These are phyloP conservation scores for Anadara kagoshimensis DNA, from an alignment of 1,140 invertebrate species.

Conservation along the genomic window DNA sequence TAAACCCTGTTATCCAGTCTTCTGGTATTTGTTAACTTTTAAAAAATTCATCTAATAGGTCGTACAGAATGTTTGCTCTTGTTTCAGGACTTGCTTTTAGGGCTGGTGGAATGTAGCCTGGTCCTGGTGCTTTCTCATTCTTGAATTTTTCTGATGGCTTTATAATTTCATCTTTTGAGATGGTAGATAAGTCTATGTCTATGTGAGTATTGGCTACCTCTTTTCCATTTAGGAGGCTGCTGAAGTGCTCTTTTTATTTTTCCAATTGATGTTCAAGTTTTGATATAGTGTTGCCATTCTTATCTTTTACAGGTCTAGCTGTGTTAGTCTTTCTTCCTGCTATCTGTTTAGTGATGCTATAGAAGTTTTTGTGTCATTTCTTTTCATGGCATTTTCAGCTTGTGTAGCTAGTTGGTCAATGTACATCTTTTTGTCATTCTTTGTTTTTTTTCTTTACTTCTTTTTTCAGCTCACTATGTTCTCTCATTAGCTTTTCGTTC, in stretches of 20 bases:
- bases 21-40: slow-evolving; percentile 19
- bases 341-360: background rate
- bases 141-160: slow-evolving; percentile 13
- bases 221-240: too few species aligned
- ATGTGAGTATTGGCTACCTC: too few species aligned
- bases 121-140: slow-evolving; percentile 28
- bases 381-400: too few species aligned
- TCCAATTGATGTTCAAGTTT: background rate
- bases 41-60: slow-evolving; percentile 33
- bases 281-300: background rate
- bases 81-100: slow-evolving; percentile 26
- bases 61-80: slow-evolving; percentile 9
- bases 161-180: too few species aligned
- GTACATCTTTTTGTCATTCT: slow-evolving; percentile 14
- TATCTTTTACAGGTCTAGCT: background rate
- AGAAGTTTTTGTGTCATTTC: slow-evolving; percentile 10
- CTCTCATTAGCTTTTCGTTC: background rate
- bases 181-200: too few species aligned
- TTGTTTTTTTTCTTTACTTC: slow-evolving; percentile 19
- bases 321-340: background rate
- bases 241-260: too few species aligned
- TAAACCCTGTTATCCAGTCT: slow-evolving; percentile 28
- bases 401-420: too few species aligned
- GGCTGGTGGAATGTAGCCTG: slow-evolving; percentile 17
- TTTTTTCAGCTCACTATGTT: background rate